phyloP scores from a whole-genome alignment of 2,113 vertebrate genomes.

The Lophius piscatorius region DNA sequence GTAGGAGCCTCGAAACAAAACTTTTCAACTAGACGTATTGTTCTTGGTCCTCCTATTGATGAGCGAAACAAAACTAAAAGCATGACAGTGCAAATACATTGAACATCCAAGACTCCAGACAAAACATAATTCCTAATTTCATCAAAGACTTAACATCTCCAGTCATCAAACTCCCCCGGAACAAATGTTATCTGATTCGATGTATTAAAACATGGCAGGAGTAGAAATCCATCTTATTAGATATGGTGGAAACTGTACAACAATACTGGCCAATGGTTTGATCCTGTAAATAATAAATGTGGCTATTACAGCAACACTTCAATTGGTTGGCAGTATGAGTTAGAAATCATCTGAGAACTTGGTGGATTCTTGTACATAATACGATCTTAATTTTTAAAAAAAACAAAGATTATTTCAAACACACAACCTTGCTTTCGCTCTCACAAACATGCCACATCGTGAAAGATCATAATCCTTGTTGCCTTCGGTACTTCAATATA shows the following conservation, averaged over 20 bases:
- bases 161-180: slow-evolving; percentile 25
- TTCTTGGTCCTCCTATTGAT: slow-evolving; percentile 44
- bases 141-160: slow-evolving; percentile 27
- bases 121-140: slow-evolving; percentile 15
- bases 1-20: slow-evolving; percentile 23
- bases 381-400: slow-evolving; percentile 36
- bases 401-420: slow-evolving; percentile 24
- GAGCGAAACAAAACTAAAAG: slow-evolving; percentile 78
- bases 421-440: slow-evolving; percentile 37
- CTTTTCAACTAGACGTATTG: slow-evolving; percentile 21
- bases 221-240: slow-evolving; percentile 48
- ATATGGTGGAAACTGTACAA: slow-evolving; percentile 73
- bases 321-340: slow-evolving; percentile 77
- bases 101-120: slow-evolving; percentile 50
- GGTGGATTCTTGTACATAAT: slow-evolving; percentile 44
- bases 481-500: slow-evolving; percentile 33
- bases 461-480: slow-evolving; percentile 18
- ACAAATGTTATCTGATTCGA: slow-evolving; percentile 35
- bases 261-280: slow-evolving; percentile 77
- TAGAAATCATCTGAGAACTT: slow-evolving; percentile 34
- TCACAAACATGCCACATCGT: slow-evolving; percentile 29
- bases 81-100: slow-evolving; percentile 74
- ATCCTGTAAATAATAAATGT: slow-evolving; percentile 33
- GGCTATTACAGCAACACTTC: slow-evolving; percentile 58
- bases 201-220: slow-evolving; percentile 24